These are phyloP conservation scores for Lucilia cuprina DNA, from an alignment of 1,140 invertebrate species.

Conservation along the genomic window DNA sequence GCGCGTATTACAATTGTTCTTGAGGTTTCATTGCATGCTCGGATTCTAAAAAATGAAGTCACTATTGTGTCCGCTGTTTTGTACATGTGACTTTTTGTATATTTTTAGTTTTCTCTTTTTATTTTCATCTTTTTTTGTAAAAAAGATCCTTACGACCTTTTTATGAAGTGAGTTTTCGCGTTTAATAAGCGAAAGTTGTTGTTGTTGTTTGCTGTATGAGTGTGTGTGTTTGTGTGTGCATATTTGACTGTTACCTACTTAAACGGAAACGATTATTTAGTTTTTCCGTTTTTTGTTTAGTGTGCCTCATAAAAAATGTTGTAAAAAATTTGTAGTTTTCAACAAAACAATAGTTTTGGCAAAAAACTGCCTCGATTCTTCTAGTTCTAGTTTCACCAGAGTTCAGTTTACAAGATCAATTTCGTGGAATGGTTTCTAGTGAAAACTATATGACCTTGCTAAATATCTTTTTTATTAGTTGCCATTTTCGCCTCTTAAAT, in stretches of 20 bases:
- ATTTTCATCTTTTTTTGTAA: conserved; percentile 16
- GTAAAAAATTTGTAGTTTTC: neutral
- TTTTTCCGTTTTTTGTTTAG: conserved; percentile 50
- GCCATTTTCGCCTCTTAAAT: neutral
- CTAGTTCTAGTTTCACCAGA: conserved; percentile 57
- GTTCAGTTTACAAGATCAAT: conserved; percentile 42
- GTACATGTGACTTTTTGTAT: conserved; percentile 43
- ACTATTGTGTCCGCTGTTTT: conserved; percentile 46
- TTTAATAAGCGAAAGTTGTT: too few relatives aligned
- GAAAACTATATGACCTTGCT: conserved; percentile 46
- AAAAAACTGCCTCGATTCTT: conserved; percentile 62
- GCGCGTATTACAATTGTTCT: conserved; percentile 23
- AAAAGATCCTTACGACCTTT: too few relatives aligned
- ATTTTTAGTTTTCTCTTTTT: conserved; percentile 12
- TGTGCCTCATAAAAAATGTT: conserved; percentile 6
- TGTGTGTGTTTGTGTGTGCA: too few relatives aligned
- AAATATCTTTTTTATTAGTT: conserved; percentile 16
- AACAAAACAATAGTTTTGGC: neutral
- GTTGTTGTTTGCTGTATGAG: too few relatives aligned
- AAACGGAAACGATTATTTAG: conserved; percentile 43
- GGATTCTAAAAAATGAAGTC: conserved; percentile 63
- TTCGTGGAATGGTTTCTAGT: conserved; percentile 44
- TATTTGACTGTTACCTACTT: conserved; percentile 20
- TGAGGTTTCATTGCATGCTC: conserved; percentile 47
- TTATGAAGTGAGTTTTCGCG: too few relatives aligned